A percentile compares a stretch with the other conserved stretches of the same genome.
Conservation (phyloP, 2,888 invertebrate genomes). For the Tolmerus cingulatus region DNA sequence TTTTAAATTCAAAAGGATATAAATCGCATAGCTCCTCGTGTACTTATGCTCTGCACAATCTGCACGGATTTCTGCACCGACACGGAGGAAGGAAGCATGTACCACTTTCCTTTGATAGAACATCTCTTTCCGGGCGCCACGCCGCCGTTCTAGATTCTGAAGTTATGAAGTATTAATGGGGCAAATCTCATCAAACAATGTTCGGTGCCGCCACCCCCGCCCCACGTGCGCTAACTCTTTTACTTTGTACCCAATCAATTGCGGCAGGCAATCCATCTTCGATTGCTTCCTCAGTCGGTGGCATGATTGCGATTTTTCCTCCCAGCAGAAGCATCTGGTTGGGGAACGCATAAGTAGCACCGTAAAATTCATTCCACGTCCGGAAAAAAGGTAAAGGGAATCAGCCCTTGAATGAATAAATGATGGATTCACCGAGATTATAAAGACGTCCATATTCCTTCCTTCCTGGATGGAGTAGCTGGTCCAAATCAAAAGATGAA, state of each 20-base stretch:
- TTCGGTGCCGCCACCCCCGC: not conserved
- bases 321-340: not conserved
- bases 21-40: not conserved
- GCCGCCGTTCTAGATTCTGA: not conserved
- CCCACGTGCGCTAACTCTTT: not conserved
- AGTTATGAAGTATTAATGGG: not conserved
- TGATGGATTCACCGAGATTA: constrained; percentile 18
- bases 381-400: not conserved
- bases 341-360: not conserved
- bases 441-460: not conserved
- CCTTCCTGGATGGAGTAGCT: not conserved
- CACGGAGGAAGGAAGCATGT: not conserved
- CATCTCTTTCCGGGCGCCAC: not conserved
- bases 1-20: not conserved
- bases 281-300: not conserved
- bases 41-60: not conserved
- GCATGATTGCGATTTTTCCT: not conserved
- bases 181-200: not conserved
- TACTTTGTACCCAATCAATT: not conserved
- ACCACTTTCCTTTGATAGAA: not conserved
- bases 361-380: constrained; percentile 9
- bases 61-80: not conserved
- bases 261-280: not conserved
- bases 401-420: constrained; percentile 8
- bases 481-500: constrained; percentile 22